phyloP scores from a whole-genome alignment of 2,113 vertebrate genomes.

The Madoqua kirkii region DNA sequence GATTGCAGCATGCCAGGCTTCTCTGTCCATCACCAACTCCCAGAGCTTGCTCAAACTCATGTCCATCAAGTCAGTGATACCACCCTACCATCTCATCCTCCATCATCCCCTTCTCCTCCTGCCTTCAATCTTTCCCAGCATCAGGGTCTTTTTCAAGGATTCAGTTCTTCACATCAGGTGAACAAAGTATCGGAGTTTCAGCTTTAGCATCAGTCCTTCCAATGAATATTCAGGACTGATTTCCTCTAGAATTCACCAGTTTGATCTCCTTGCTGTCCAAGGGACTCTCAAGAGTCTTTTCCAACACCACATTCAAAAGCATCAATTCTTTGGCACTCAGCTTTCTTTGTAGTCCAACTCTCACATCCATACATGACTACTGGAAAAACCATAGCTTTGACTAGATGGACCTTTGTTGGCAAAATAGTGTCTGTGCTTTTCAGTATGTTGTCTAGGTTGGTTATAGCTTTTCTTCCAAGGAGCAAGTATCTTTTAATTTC shows the following conservation, averaged over 20 bases:
- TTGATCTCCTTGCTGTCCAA: too few species aligned
- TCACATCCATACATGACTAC: background rate
- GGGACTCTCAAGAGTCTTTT: too few species aligned
- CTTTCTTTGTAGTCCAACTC: background rate
- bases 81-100: too few species aligned
- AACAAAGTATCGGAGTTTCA: too few species aligned
- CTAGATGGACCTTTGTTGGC: background rate
- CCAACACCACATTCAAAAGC: background rate
- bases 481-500: background rate
- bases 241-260: too few species aligned
- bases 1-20: background rate
- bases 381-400: background rate
- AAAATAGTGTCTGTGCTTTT: background rate
- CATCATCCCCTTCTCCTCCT: too few species aligned
- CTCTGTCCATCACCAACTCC: background rate
- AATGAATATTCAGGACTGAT: too few species aligned
- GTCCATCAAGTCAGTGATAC: background rate
- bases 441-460: background rate
- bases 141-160: too few species aligned
- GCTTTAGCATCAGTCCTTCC: too few species aligned
- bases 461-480: background rate
- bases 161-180: too few species aligned
- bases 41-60: background rate
- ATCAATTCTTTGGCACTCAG: background rate
- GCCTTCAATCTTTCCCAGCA: too few species aligned